Evolutionary conservation across 2,113 vertebrate species (phyloP), one percentile per base, ranked within the genome.

Genomic region (Bolborhynchus lineola): DNA sequence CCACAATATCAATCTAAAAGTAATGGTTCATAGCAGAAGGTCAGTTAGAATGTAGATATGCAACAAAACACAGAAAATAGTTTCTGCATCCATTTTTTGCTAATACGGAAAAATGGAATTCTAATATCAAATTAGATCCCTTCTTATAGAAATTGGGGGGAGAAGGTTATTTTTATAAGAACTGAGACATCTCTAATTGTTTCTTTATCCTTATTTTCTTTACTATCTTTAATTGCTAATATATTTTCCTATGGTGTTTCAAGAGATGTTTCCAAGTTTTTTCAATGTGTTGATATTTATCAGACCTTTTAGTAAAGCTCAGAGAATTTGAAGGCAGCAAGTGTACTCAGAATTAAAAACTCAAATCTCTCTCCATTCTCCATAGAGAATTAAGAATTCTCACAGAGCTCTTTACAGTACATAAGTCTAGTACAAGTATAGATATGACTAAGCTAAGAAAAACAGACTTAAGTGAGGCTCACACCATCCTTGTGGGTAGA

Each of bases 171-270:
- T 75, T 82, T 74, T 44, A 57, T 25, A 65, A 69, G 49, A 77
- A 50, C 7, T 9, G 6, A 70, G 67, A 17, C 3, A 70, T 37
- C 6, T 20, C 86, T 71, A 8, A 42, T 59, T 55, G 29, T 55
- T 29, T 55, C 53, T 55, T 55, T 55, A 18, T 53, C 28, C 31
- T 53, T 53, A 55, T 18, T 31, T 53, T 53, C 28, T 31, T 53
- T 41, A n/a, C n/a, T n/a, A 29, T 67, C 78, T 91, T 79, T 79
- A 82, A 53, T 68, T 8, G 21, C 7, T 37, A 52, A 62, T 59
- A 33, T 16, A 23, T 55, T 71, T 77, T 70, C 42, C 55, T 21
- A 5, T 0, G 0, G 3, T 50, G 12, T 10, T 3, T 10, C 16
- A 44, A 82, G 39, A 88, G 82, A 85, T 79, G 3, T 65, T 79